A percentile compares a stretch with the other conserved stretches of the same genome.
These are phyloP conservation scores for Bombus impatiens DNA, from an alignment of 1,140 invertebrate genomes.

Conservation along the genomic window DNA sequence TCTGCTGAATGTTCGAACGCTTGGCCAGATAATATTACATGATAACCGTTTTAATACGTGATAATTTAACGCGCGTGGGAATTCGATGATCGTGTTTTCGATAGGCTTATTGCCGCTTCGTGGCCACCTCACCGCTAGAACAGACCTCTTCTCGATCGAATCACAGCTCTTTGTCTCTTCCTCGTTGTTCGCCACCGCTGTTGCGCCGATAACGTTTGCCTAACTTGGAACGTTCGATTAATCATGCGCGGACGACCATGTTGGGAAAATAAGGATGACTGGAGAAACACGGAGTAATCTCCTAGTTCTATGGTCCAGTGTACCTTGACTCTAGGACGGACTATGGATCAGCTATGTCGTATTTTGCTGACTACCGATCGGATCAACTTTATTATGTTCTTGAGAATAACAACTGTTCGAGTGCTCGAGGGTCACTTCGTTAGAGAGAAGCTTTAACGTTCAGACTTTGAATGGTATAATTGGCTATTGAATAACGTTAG, in stretches of 20 bases:
- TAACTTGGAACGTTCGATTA: slow-evolving; percentile 24
- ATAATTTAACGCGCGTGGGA: neutral
- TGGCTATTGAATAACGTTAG: too few relatives aligned
- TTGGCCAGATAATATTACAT: neutral
- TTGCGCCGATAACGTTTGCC: neutral
- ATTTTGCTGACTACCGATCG: neutral
- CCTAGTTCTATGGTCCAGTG: neutral
- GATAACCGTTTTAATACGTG: slow-evolving; percentile 17
- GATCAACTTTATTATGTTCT: slow-evolving; percentile 1
- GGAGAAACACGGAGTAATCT: neutral
- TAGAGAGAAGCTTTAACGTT: neutral
- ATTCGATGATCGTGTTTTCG: neutral
- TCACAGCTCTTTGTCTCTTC: slow-evolving; percentile 12
- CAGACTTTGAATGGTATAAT: neutral
- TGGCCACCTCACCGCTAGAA: too few relatives aligned
- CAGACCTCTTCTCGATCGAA: neutral
- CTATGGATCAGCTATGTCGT: neutral
- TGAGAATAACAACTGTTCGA: neutral
- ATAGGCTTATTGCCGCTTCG: neutral
- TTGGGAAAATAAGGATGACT: slow-evolving; percentile 27
- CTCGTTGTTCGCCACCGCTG: slow-evolving; percentile 1
- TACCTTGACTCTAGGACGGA: neutral
- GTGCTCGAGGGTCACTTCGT: neutral
- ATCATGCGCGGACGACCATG: slow-evolving; percentile 18
- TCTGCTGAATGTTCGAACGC: neutral